Base-by-base conservation (phyloP, 2,797 vertebrate species). In the Rhinophrynus dorsalis region DNA sequence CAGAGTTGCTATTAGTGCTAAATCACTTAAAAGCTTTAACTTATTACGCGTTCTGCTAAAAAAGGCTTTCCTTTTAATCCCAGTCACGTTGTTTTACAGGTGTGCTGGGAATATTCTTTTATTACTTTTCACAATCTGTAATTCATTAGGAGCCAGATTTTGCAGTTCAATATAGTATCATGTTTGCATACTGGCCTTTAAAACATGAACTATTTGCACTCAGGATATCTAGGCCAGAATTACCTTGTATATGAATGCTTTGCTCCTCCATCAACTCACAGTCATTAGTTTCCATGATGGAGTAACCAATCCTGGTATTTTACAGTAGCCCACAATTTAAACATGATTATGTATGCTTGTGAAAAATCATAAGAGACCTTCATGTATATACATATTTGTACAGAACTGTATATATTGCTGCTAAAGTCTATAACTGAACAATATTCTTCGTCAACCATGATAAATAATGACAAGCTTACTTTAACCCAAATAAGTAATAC, bases 21-120 rank as follows among this genome's bases (percentile, higher is more conserved):
- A 73, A 72, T 64, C 68, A 72, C 68, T 72, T 72, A 65, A 71
- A 71, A 71, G 59, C 51, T 71, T 71, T 47, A 57, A 58, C 27
- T 73, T 73, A 65, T 59, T 60, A 58, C 18, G 9, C 51, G 59
- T 38, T 55, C 37, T 15, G 20, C 69, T 66, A 54, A 33, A 18
- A 59, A 66, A 66, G 61, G 61, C 62, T 73, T 73, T 44, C 54
- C 23, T 45, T 66, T 51, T 73, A 73, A 66, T 66, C 54, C 62
- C 62, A 54, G 45, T 59, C 45, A 13, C 35, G 33, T 55, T n/a
- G 35, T 64, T 72, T 72, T 60, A 71, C 38, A 55, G 51, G 59
- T 44, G 51, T 55, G 55, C 68, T 26, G 54, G 29, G 52, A 26
- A 32, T 64, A 58, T 40, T 48, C 44, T 40, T 38, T 37, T 48